These are phyloP conservation scores for Apocheima hispidaria DNA, from an alignment of 2,888 invertebrate genomes.

Conservation along the genomic window DNA sequence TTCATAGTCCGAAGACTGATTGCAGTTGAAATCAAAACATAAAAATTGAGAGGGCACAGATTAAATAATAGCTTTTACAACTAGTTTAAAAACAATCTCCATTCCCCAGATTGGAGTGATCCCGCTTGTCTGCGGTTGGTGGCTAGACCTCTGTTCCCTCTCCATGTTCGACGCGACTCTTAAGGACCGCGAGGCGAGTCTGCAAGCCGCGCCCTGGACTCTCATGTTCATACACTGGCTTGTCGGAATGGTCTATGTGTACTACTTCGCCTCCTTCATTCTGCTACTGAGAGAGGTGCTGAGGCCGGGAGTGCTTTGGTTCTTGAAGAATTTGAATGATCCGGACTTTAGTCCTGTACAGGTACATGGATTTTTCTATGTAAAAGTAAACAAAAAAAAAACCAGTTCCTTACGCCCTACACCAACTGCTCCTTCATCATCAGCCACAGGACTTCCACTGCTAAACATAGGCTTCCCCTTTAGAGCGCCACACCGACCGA, in stretches of 20 bases:
- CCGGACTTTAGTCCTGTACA: conserved; percentile 99
- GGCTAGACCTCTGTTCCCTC: conserved; percentile 99
- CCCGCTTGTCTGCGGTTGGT: conserved; percentile 99
- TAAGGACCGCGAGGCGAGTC: conserved; percentile 94
- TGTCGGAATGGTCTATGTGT: conserved; percentile 99
- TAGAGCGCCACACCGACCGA: no score
- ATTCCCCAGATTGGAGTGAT: conserved; percentile 92
- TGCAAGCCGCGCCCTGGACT: conserved; percentile 96
- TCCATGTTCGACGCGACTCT: conserved; percentile 96
- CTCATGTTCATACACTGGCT: conserved; percentile 99
- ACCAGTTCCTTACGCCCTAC: no score
- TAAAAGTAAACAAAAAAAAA: no score
- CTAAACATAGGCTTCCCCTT: no score
- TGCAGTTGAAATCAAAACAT: no score
- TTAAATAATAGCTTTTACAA: background rate
- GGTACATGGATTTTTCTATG: conserved; percentile 70
- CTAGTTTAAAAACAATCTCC: background rate
- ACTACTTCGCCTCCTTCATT: conserved; percentile 99
- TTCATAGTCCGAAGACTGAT: no score
- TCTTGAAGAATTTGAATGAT: conserved; percentile 98
- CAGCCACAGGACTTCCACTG: no score
- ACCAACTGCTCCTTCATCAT: no score
- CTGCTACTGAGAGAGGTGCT: conserved; percentile 96
- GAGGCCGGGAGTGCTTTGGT: conserved; percentile 99
- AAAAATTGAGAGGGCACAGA: no score